Evolutionary conservation across 2,113 vertebrate genomes (phyloP).

Genomic region (Corythornis madagascariensis): DNA sequence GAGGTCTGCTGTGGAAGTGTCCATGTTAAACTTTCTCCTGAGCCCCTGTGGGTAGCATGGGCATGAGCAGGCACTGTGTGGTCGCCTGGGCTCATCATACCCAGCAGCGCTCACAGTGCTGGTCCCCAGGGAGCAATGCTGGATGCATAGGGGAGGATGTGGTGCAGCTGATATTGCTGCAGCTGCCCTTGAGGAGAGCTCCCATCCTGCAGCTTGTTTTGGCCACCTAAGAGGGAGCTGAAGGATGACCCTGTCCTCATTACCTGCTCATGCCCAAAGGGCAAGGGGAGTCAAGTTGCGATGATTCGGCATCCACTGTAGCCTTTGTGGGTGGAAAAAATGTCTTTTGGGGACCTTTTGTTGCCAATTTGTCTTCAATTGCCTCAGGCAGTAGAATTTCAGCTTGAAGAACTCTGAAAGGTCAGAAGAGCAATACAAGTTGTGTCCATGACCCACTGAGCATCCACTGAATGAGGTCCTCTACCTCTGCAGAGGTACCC

Average conservation of each 20-base stretch:
- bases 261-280: neutral
- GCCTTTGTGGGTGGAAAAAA: neutral
- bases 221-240: neutral
- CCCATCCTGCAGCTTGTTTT: neutral
- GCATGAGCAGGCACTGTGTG: fast-evolving
- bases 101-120: fast-evolving
- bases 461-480: neutral
- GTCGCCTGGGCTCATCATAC: fast-evolving
- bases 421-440: neutral
- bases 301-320: neutral
- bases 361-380: neutral
- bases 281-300: fast-evolving
- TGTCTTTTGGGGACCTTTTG: neutral
- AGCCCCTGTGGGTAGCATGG: neutral
- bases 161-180: fast-evolving
- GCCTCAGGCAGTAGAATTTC: neutral
- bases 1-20: neutral
- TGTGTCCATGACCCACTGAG: neutral
- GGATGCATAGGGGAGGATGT: neutral
- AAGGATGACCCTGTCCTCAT: neutral
- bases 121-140: fast-evolving
- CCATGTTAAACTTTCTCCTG: neutral
- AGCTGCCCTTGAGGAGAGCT: neutral
- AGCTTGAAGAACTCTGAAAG: neutral
- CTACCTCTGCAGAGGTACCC: neutral